Evolutionary conservation across 2,797 vertebrate genomes (phyloP), one percentile per base, ranked within the genome.

Genomic region (Rhyacichthys aspro): DNA sequence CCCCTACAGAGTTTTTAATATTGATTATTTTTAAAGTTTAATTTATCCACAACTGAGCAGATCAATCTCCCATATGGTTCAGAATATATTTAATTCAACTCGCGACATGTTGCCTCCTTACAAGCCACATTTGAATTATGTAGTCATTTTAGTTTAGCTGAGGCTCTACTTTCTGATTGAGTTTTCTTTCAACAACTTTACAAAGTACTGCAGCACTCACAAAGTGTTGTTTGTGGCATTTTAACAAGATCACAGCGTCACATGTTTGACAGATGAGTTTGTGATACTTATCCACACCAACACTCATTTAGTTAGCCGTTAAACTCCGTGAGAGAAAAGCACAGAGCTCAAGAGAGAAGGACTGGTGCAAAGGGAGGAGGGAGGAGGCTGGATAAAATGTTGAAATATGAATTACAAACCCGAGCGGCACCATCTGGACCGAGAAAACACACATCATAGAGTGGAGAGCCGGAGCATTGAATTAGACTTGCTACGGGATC

Each of bases 351-450:
- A 77, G 46, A 63, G 74, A 59, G 54, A 47, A 58, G 71, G 37
- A 61, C 1, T n/a, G 32, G 28, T 37, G 58, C 18, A 38, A 12
- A 16, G 19, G 7, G 28, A 11, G 18, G 1, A 43, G 33, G 38
- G 14, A 32, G 8, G 46, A 1, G 15, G 23, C n/a, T 12, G 17
- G 11, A 4, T 69, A 45, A 86, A 80, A 85, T 63, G 62, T 58
- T 84, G 67, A 89, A 89, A 88, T 87, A 88, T 93, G 86, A 93
- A 91, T 92, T 88, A 89, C 77, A 85, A 88, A 87, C 79, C 73
- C 79, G 68, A 80, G 88, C 78, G 49, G 82, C 74, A 72, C 90
- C 91, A 93, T 93, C 90, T 92, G 91, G 87, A 70, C 86, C 58
- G 80, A 88, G 86, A 90, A 89, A 89, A 88, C 86, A 78, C 86